These are phyloP conservation scores for Harpegnathos saltator DNA, from an alignment of 1,140 invertebrate genomes.

Conservation along the genomic window DNA sequence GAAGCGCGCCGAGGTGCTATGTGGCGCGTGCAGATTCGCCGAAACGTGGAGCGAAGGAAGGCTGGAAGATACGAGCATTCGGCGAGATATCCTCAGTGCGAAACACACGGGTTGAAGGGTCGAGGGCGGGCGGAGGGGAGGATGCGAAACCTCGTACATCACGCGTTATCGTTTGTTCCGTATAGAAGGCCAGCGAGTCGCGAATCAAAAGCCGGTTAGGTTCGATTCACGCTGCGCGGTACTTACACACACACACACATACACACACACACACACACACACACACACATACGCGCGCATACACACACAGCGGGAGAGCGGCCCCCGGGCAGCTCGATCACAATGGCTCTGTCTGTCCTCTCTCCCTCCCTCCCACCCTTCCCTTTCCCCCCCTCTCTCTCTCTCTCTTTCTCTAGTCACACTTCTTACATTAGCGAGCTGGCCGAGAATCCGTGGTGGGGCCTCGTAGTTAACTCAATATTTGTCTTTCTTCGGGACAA, in stretches of 20 bases:
- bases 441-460: not conserved
- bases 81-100: constrained; percentile 28
- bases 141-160: constrained; percentile 52
- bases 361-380: too few species aligned
- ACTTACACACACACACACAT: too few species aligned
- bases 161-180: constrained; percentile 41
- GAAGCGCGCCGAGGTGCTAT: not conserved
- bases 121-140: too few species aligned
- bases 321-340: not conserved
- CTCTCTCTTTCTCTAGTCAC: not conserved
- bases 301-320: not conserved
- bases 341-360: not conserved
- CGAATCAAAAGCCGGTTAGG: constrained; percentile 29
- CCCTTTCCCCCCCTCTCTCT: too few species aligned
- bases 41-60: constrained; percentile 16
- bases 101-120: constrained; percentile 5
- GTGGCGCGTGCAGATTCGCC: not conserved
- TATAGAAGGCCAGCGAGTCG: constrained; percentile 23
- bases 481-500: constrained; percentile 26
- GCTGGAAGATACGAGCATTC: constrained; percentile 20
- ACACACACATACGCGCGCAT: too few species aligned
- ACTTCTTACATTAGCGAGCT: not conserved
- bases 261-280: too few species aligned
- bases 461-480: constrained; percentile 7
- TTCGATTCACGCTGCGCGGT: constrained; percentile 46